Base-by-base conservation (phyloP, 2,888 invertebrate species). In the Mamestra brassicae region DNA sequence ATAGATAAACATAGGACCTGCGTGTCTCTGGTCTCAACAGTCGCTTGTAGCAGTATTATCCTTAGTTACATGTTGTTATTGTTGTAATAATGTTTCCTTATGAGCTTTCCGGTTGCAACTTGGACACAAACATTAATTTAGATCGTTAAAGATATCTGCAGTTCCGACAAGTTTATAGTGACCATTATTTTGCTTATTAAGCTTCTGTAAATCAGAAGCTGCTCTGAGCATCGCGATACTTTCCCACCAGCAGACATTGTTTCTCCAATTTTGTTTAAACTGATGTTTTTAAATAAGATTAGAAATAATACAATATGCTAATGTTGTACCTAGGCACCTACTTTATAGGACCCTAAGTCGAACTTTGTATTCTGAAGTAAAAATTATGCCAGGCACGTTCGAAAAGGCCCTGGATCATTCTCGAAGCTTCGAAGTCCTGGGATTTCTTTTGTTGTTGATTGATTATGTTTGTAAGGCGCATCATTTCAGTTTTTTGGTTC, bases 1-100 rank as follows among this genome's bases (percentile, higher is more conserved):
- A 36, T 81, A 88, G 78, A 87, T 87, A 87, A 83, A 83, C 83
- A 82, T 57, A 60, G 52, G 26, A 38, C 26, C 55, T 73, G 71
- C 52, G 74, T 66, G 62, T 77, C 65, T 68, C 68, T 77, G 65
- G 57, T 81, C 63, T 67, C 38, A 42, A 50, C 52, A 38, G 57
- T 81, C 34, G 36, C 17, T n/a, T 70, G 7, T 42, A n/a, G 34
- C 52, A 13, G 45, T 64, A 47, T 63, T 73, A 62, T 84, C 65
- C 58, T 66, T 58, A 61, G 52, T 58, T 69, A 36, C 38, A 47
- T 72, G 17, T 26, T 58, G 57, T 67, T 79, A 58, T 78, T 71
- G 45, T 64, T 68, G 42, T 57, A 71, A 38, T 80, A 45, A 60
- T 61, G 47, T 58, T 57, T 78, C 42, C 50, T 38, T 36, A 55